A percentile compares a stretch with the other conserved stretches of the same genome.
Evolutionary conservation across 2,113 vertebrate species (phyloP).

Genomic region (Rhizomys pruinosus): DNA sequence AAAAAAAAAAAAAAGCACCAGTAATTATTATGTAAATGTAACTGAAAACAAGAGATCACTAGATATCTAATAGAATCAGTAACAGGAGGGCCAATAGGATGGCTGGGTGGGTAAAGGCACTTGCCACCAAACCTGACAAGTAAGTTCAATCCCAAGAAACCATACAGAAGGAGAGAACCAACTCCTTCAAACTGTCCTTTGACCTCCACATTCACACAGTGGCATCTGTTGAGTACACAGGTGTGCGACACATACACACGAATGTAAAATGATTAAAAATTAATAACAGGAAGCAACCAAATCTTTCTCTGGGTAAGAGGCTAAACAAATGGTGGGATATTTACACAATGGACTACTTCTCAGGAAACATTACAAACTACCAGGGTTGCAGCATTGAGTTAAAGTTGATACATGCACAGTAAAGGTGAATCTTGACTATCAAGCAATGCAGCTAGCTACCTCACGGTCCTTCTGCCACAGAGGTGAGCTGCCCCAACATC

Average conservation of each 20-base stretch:
- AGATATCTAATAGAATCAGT: background rate
- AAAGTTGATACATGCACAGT: background rate
- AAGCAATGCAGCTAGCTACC: background rate
- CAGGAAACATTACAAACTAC: background rate
- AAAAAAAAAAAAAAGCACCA: background rate
- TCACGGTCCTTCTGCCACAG: background rate
- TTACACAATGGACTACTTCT: background rate
- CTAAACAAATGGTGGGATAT: background rate
- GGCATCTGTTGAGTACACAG: background rate
- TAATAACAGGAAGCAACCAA: background rate
- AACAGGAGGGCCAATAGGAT: background rate
- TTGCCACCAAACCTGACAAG: background rate
- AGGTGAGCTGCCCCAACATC: background rate
- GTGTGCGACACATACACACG: background rate
- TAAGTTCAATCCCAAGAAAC: background rate
- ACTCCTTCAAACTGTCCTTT: background rate
- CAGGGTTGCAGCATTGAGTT: too few species aligned
- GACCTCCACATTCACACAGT: background rate
- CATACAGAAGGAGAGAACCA: background rate
- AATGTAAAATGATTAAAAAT: background rate
- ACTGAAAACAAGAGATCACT: constrained; percentile 2
- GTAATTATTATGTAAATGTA: background rate
- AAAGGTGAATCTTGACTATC: background rate
- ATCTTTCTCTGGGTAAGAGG: background rate
- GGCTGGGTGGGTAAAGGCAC: background rate